These are phyloP conservation scores for Calosoma granatense DNA, from an alignment of 1,140 invertebrate species.

Conservation along the genomic window DNA sequence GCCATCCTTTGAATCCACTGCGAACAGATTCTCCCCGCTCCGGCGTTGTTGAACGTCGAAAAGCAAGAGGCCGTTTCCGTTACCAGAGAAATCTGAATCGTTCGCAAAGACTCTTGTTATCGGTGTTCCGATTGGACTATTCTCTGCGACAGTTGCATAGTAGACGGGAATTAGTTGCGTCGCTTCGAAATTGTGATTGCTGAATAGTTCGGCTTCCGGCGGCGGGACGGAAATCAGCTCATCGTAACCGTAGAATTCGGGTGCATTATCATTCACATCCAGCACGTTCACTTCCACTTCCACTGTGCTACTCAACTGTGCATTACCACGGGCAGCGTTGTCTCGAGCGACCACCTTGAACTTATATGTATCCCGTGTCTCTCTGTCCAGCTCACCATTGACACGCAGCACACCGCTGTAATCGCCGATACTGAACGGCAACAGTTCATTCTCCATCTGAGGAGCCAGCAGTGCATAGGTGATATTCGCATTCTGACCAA, in stretches of 20 bases:
- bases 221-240: slow-evolving; percentile 41
- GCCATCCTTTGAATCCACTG: slow-evolving; percentile 71
- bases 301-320: slow-evolving; percentile 53
- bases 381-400: slow-evolving; percentile 67
- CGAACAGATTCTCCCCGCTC: slow-evolving; percentile 54
- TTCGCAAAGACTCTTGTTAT: slow-evolving; percentile 68
- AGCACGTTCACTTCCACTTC: slow-evolving; percentile 69
- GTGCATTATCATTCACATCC: slow-evolving; percentile 70
- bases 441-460: slow-evolving; percentile 42
- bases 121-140: slow-evolving; percentile 53
- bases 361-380: slow-evolving; percentile 56
- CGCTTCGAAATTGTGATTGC: slow-evolving; percentile 40
- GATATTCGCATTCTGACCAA: slow-evolving; percentile 64
- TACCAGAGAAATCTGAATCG: slow-evolving; percentile 72
- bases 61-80: slow-evolving; percentile 70
- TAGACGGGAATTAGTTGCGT: slow-evolving; percentile 50
- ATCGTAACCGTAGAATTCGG: slow-evolving; percentile 61
- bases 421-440: slow-evolving; percentile 64
- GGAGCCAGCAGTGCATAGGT: slow-evolving; percentile 50
- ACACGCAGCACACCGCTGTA: slow-evolving; percentile 66
- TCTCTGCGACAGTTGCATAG: slow-evolving; percentile 55
- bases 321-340: slow-evolving; percentile 46
- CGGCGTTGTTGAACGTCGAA: slow-evolving; percentile 55
- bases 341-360: slow-evolving; percentile 68
- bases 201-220: slow-evolving; percentile 36